Evolutionary conservation across 2,888 invertebrate species (phyloP).

Genomic region (Subacronicta megacephala): DNA sequence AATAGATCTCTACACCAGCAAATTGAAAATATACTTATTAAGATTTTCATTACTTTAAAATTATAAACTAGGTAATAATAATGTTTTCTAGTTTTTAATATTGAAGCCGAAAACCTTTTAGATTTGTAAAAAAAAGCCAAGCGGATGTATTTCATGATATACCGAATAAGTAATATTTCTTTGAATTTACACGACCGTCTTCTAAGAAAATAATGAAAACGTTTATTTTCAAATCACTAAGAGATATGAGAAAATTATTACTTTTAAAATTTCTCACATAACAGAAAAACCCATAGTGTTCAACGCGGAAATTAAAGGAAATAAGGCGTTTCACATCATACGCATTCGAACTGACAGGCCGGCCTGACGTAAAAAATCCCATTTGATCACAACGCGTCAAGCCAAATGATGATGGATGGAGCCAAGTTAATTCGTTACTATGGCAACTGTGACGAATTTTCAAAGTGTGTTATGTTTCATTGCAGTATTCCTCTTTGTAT

Average conservation of each 20-base stretch:
- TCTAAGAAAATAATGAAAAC: neutral
- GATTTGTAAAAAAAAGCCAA: no score
- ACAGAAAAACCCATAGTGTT: conserved; percentile 45
- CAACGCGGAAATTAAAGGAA: conserved; percentile 57
- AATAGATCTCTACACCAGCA: no score
- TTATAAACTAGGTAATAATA: no score
- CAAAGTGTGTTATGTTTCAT: conserved; percentile 51
- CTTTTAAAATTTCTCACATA: conserved; percentile 32
- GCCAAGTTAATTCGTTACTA: conserved; percentile 49
- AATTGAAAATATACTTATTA: no score
- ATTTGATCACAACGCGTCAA: conserved; percentile 71
- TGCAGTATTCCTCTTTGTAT: conserved; percentile 44
- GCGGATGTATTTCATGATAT: no score
- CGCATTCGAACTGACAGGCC: conserved; percentile 57
- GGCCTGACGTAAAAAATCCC: conserved; percentile 68
- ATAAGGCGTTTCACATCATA: conserved; percentile 56
- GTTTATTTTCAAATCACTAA: neutral
- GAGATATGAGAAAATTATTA: conserved; percentile 34
- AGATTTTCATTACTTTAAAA: no score
- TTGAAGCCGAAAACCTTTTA: no score
- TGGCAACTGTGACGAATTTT: conserved; percentile 64
- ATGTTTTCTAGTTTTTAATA: no score
- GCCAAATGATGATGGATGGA: conserved; percentile 77
- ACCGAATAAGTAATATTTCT: no score
- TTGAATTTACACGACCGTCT: no score